phyloP scores from a whole-genome alignment of 2,797 vertebrate genomes.

The Phoeniculus purpureus region DNA sequence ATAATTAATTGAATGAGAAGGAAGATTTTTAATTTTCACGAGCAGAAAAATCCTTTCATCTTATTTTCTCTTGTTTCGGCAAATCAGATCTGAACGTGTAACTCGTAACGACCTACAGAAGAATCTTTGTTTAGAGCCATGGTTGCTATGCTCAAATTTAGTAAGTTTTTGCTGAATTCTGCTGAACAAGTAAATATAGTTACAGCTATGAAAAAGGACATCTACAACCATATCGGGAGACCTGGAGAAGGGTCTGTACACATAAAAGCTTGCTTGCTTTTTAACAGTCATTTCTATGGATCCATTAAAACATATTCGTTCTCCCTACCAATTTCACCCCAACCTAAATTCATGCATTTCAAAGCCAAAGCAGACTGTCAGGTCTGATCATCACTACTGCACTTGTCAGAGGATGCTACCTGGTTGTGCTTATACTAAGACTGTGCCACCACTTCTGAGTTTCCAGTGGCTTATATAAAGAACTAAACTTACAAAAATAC shows the following conservation, averaged over 20 bases:
- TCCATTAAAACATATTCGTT: not conserved
- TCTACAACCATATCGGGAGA: not conserved
- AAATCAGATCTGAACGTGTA: not conserved
- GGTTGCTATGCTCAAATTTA: conserved; percentile 37
- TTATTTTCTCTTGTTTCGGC: conserved; percentile 12
- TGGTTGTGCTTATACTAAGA: not conserved
- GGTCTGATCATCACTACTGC: not conserved
- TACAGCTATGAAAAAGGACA: not conserved
- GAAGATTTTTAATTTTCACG: not conserved
- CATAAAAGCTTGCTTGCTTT: not conserved
- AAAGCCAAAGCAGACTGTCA: not conserved
- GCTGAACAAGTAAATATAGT: conserved; percentile 17
- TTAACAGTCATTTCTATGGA: not conserved
- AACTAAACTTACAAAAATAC: not conserved
- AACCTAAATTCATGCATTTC: not conserved
- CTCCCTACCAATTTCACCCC: not conserved
- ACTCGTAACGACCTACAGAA: not conserved
- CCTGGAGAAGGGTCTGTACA: not conserved
- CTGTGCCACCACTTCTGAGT: not conserved
- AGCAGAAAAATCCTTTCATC: not conserved
- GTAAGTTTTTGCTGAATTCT: conserved; percentile 13
- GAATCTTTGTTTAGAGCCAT: conserved; percentile 8
- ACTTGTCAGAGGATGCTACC: not conserved
- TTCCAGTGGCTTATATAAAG: not conserved
- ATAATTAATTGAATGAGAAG: conserved; percentile 9